A percentile compares a stretch with the other conserved stretches of the same genome.
Conservation (phyloP, 2,113 vertebrate species). For the Passer montanus region DNA sequence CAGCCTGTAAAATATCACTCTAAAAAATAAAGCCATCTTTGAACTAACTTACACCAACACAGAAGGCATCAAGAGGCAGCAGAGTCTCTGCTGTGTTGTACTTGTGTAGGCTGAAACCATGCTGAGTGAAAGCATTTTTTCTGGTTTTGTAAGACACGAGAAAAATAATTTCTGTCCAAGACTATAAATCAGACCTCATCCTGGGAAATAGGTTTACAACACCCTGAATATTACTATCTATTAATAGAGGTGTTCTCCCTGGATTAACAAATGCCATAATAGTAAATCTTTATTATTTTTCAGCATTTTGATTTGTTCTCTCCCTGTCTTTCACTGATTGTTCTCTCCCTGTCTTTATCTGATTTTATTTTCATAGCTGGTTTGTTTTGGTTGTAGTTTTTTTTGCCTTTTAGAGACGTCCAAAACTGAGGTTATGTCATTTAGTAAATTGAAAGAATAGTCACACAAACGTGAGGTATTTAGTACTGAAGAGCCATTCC, state of each 20-base stretch:
- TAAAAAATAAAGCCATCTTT: conserved; percentile 34
- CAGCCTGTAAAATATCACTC: conserved; percentile 25
- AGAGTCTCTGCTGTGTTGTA: background rate
- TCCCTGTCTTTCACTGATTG: background rate
- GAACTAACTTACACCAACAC: background rate
- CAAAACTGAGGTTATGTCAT: background rate
- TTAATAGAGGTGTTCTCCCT: conserved; percentile 1
- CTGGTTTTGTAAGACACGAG: background rate
- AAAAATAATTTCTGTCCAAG: conserved; percentile 11
- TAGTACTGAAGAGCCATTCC: background rate
- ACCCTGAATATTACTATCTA: background rate
- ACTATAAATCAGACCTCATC: conserved; percentile 13
- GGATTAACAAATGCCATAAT: background rate
- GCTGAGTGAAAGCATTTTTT: conserved; percentile 2
- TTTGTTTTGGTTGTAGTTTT: background rate
- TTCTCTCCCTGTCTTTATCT: background rate
- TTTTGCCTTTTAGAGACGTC: background rate
- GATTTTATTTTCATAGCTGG: background rate
- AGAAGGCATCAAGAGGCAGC: background rate
- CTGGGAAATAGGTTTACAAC: background rate
- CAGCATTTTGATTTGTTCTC: background rate
- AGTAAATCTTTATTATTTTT: background rate
- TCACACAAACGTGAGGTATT: background rate
- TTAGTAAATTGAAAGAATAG: background rate
- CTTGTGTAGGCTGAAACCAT: background rate